Evolutionary conservation across 2,888 invertebrate genomes (phyloP), one percentile per base, ranked within the genome.

Genomic region (Elegia similella): DNA sequence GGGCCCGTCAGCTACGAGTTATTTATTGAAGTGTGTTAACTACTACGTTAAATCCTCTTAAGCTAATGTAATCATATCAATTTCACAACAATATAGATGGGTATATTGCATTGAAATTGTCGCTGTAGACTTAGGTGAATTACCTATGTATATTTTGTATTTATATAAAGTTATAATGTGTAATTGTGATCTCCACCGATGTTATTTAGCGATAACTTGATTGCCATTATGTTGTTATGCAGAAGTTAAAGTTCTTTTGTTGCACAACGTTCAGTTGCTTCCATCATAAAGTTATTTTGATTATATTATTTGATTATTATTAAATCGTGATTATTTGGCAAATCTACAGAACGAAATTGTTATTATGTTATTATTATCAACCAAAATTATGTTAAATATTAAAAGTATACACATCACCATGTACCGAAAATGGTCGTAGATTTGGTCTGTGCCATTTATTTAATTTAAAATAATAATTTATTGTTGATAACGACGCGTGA

Each of bases 161-260:
- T 90, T 90, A 90, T 89, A 85, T 84, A 82, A 87, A 81, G 77
- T 80, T 86, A 82, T 86, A 82, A 86, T 82, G 86, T 89, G 86
- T 89, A 88, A 84, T 86, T 89, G 86, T 91, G 91, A 91, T 91
- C 91, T 91, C 91, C 91, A 91, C 91, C 91, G 91, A 91, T 86
- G 87, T 89, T 89, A 86, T 82, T 88, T 88, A 91, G 85, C 88
- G 84, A 86, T 88, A 83, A 86, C 78, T 82, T 82, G 77, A 84
- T 86, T 91, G 91, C 91, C 91, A 91, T 91, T 89, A 75, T 74
- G 87, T 88, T 86, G 88, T 86, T 79, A 77, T 69, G 74, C 81
- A 81, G 78, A 83, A 82, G 85, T 78, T 76, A 69, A 75, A 68
- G 62, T 64, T 63, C 80, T 80, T 80, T 80, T 82, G 82, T 81